Evolutionary conservation across 1,140 invertebrate genomes (phyloP).

Genomic region (Listronotus bonariensis): DNA sequence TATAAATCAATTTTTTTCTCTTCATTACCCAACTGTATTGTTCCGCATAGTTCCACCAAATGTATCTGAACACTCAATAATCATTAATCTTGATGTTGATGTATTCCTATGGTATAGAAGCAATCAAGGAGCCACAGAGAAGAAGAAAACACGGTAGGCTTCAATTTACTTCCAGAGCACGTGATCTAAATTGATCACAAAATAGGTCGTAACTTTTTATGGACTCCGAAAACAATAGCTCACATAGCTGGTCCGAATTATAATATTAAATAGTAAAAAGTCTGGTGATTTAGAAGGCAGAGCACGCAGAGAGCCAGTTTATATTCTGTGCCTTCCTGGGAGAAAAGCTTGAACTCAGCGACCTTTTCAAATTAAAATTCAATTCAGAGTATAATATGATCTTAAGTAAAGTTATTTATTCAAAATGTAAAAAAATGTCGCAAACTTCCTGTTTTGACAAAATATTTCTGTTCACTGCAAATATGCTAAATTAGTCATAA

Average conservation of each 20-base stretch:
- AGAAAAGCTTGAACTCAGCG: slow-evolving; percentile 27
- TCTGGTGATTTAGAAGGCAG: slow-evolving; percentile 39
- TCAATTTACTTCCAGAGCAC: slow-evolving; percentile 28
- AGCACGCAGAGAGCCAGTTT: slow-evolving; percentile 39
- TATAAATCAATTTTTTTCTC: too few species aligned
- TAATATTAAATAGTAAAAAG: slow-evolving; percentile 42
- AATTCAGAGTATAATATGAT: slow-evolving; percentile 33
- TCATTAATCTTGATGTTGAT: too few species aligned
- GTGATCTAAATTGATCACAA: slow-evolving; percentile 36
- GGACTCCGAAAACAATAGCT: slow-evolving; percentile 40
- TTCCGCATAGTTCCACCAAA: too few species aligned
- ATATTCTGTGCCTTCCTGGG: slow-evolving; percentile 34
- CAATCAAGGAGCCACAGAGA: too few species aligned
- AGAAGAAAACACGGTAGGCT: too few species aligned
- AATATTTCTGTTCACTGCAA: slow-evolving; percentile 1
- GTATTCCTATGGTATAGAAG: too few species aligned
- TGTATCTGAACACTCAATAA: too few species aligned
- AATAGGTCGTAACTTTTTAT: slow-evolving; percentile 45
- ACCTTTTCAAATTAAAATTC: slow-evolving; percentile 29
- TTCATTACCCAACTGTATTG: too few species aligned
- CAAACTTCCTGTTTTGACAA: slow-evolving; percentile 26
- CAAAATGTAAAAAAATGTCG: slow-evolving; percentile 31
- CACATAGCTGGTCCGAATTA: slow-evolving; percentile 42
- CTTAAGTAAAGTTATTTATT: slow-evolving; percentile 22
- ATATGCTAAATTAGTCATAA: too few species aligned